A percentile compares a stretch with the other conserved stretches of the same genome.
Conservation (phyloP, 92 coral and sea anemone species). For the Plumapathes pennacea region DNA sequence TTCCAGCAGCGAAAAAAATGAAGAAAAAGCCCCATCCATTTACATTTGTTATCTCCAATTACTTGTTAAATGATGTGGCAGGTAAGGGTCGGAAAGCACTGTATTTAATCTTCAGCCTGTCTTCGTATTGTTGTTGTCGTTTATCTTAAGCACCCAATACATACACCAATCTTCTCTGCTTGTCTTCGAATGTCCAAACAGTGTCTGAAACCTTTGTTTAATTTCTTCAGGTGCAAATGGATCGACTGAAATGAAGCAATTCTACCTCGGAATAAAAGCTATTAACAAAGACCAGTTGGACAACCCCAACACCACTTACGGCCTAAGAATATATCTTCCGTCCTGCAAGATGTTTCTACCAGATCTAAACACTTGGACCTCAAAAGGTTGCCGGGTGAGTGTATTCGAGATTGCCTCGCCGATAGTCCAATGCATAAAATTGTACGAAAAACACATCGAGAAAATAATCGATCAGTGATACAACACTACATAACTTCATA, state of each 20-base stretch:
- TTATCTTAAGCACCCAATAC: too few relatives aligned
- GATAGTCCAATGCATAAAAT: too few relatives aligned
- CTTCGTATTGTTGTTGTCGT: too few relatives aligned
- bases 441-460: too few relatives aligned
- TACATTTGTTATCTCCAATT: constrained; percentile 71
- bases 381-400: constrained; percentile 86
- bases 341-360: constrained; percentile 87
- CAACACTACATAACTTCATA: too few relatives aligned
- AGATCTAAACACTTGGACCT: constrained; percentile 74
- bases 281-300: constrained; percentile 59
- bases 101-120: too few relatives aligned
- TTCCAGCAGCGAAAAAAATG: constrained; percentile 71
- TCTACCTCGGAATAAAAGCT: constrained; percentile 77
- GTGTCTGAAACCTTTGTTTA: too few relatives aligned
- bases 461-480: too few relatives aligned
- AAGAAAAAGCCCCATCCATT: constrained; percentile 81
- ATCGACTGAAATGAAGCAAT: constrained; percentile 57
- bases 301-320: constrained; percentile 60
- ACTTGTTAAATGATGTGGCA: constrained; percentile 43
- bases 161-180: too few relatives aligned
- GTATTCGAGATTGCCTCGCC: not conserved
- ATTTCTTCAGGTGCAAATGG: too few relatives aligned
- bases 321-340: constrained; percentile 78
- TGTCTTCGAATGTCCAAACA: too few relatives aligned
- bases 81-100: constrained; percentile 15